phyloP scores from a whole-genome alignment of 2,113 vertebrate species.

The Glaucidium brasilianum region DNA sequence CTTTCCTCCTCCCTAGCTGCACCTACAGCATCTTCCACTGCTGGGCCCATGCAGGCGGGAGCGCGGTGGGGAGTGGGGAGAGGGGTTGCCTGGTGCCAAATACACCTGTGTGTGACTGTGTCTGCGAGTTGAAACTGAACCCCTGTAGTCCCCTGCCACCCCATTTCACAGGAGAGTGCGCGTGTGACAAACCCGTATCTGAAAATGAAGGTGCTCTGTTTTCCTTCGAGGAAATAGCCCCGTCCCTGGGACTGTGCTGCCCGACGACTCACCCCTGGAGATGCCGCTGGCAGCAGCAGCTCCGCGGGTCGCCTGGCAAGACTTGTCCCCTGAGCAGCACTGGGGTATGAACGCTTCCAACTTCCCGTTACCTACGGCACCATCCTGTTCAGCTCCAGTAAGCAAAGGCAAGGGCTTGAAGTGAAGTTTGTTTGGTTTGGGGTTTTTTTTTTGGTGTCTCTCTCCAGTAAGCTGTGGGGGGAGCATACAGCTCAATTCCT shows the following conservation, averaged over 20 bases:
- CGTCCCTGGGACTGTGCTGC: background rate
- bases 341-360: accelerated
- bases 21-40: background rate
- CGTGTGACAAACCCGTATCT: background rate
- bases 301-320: background rate
- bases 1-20: background rate
- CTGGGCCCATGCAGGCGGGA: background rate
- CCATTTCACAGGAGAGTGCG: accelerated
- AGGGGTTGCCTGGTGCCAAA: background rate
- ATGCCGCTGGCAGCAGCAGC: background rate
- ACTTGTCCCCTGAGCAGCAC: background rate
- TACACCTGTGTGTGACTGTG: accelerated
- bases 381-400: background rate
- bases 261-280: background rate
- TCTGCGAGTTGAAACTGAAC: background rate
- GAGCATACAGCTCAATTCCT: background rate
- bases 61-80: background rate
- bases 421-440: background rate
- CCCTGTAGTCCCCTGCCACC: accelerated
- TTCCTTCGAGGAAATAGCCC: background rate
- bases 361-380: background rate
- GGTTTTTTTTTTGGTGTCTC: background rate
- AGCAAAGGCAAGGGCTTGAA: background rate
- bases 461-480: background rate
- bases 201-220: background rate